These are phyloP conservation scores for Ephestia elutella DNA, from an alignment of 1,140 invertebrate genomes.

Conservation along the genomic window DNA sequence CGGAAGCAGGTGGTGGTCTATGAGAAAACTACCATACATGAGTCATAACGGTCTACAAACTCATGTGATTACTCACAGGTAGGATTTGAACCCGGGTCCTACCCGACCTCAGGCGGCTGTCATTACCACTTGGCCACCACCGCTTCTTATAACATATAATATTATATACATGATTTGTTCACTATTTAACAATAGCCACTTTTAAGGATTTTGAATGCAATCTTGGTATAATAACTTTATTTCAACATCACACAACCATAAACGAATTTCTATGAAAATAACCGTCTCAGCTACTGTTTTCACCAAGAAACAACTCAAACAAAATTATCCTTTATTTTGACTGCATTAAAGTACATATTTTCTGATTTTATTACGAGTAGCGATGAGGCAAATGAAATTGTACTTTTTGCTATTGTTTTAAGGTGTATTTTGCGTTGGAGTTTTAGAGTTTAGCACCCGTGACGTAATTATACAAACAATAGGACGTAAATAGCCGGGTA, in stretches of 20 bases:
- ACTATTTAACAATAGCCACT: no score
- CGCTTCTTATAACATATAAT: no score
- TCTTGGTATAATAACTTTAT: not conserved
- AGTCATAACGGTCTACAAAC: no score
- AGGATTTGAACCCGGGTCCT: no score
- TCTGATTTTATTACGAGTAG: not conserved
- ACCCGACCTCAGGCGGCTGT: no score
- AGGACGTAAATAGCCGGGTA: not conserved
- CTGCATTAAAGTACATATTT: not conserved
- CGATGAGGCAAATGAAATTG: not conserved
- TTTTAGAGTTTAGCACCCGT: constrained; percentile 1
- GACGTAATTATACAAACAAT: constrained; percentile 1
- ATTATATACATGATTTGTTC: not conserved
- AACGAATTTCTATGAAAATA: not conserved
- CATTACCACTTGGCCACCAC: no score
- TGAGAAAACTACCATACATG: no score
- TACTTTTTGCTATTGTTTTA: not conserved
- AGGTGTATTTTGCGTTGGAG: not conserved
- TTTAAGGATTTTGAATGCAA: not conserved
- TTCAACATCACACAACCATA: not conserved
- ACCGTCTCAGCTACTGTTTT: not conserved
- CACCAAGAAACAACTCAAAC: not conserved
- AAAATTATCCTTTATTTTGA: not conserved
- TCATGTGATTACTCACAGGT: no score
- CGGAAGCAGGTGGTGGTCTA: no score